These are phyloP conservation scores for Capromys pilorides DNA, from an alignment of 2,797 vertebrate genomes.

Conservation along the genomic window DNA sequence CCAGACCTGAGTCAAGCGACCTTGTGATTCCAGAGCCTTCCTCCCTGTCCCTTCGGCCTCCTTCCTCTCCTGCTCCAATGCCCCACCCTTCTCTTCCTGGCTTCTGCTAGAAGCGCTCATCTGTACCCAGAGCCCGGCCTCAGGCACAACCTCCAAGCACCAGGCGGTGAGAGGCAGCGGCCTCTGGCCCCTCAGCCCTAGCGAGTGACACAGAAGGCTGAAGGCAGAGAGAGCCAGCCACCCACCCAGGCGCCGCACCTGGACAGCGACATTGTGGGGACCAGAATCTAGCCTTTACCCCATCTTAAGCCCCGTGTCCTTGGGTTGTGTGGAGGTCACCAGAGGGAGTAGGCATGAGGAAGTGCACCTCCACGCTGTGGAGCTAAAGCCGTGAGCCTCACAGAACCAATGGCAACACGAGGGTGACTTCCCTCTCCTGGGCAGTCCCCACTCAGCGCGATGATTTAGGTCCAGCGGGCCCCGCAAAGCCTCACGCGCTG, in stretches of 20 bases:
- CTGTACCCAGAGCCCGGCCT: slow-evolving; percentile 50
- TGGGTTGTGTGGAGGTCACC: too few species aligned
- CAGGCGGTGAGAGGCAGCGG: too few species aligned
- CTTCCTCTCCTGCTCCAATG: neutral
- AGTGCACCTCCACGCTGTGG: neutral
- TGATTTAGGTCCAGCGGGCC: neutral
- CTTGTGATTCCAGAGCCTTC: slow-evolving; percentile 74
- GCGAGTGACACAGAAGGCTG: neutral
- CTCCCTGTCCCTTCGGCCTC: neutral
- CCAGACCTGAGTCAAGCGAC: slow-evolving; percentile 69
- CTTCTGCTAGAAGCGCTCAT: slow-evolving; percentile 66
- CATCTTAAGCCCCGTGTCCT: neutral
- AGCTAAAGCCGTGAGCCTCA: neutral
- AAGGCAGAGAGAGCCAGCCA: neutral
- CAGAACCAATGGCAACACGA: rapidly evolving
- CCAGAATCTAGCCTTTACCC: neutral
- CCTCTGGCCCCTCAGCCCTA: too few species aligned
- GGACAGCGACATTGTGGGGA: neutral
- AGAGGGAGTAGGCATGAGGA: too few species aligned
- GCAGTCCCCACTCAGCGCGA: neutral
- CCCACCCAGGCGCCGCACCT: rapidly evolving
- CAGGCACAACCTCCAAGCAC: slow-evolving; percentile 76
- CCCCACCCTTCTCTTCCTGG: slow-evolving; percentile 58
- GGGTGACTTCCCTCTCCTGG: neutral
- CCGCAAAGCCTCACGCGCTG: neutral